Conservation (phyloP, 2,113 vertebrate species). For the Chascanopsetta lugubris region DNA sequence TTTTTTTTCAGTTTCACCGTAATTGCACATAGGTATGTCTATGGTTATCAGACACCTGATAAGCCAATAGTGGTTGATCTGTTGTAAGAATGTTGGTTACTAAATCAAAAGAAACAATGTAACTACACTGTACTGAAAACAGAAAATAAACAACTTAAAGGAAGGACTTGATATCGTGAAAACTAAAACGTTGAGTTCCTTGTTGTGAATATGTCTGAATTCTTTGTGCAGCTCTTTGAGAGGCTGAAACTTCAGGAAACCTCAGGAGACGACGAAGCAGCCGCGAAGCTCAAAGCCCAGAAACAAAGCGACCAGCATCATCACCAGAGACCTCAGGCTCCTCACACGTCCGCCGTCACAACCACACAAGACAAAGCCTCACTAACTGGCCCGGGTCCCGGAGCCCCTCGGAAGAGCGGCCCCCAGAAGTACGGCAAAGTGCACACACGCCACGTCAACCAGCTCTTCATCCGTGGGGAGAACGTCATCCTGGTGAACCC, state of each 20-base stretch:
- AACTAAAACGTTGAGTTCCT: not conserved
- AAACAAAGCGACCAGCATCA: conserved; percentile 33
- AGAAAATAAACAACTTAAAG: not conserved
- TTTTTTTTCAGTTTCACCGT: no score
- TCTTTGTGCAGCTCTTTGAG: conserved; percentile 87
- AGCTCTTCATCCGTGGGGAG: conserved; percentile 96
- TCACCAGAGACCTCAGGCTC: conserved; percentile 24
- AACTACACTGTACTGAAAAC: not conserved
- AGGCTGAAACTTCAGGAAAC: conserved; percentile 88
- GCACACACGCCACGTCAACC: conserved; percentile 92
- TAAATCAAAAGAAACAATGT: no score
- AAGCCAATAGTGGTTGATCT: no score
- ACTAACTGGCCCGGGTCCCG: conserved; percentile 6
- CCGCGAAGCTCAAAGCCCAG: not conserved
- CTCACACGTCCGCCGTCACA: conserved; percentile 24
- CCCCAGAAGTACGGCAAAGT: conserved; percentile 85
- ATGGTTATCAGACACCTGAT: no score
- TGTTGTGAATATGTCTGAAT: not conserved
- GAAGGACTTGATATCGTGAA: no score
- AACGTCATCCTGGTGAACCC: conserved; percentile 93
- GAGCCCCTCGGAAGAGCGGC: conserved; percentile 40
- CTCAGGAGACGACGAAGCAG: conserved; percentile 14
- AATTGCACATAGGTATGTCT: no score
- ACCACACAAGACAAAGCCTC: conserved; percentile 1
- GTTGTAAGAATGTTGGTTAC: no score